Evolutionary conservation across 2,113 vertebrate species (phyloP).

Genomic region (Oophaga pumilio): DNA sequence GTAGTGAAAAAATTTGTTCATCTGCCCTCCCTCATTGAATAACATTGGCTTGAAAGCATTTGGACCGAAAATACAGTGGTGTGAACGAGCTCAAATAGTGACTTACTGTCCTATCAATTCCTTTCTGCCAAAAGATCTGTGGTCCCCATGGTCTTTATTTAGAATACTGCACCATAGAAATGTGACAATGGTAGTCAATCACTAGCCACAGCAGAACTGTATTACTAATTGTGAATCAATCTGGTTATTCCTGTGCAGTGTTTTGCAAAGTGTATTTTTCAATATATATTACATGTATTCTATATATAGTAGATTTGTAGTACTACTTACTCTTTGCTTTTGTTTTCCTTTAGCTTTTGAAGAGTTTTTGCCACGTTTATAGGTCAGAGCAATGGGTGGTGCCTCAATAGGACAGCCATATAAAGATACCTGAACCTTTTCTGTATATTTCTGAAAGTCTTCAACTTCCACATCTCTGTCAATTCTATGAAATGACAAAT

Average conservation of each 20-base stretch:
- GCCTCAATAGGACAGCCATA: constrained; percentile 87
- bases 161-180: no score
- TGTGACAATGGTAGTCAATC: no score
- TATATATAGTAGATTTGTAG: background rate
- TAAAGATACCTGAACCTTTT: constrained; percentile 85
- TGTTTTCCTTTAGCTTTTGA: constrained; percentile 75
- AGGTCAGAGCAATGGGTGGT: constrained; percentile 75
- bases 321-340: constrained; percentile 78
- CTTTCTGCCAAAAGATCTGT: no score
- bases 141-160: no score
- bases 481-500: constrained; percentile 70
- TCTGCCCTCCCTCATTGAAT: no score
- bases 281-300: no score
- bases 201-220: no score
- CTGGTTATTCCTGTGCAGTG: background rate
- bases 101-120: no score
- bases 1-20: no score
- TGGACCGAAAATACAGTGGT: no score
- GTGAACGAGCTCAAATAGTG: no score
- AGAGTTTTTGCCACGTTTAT: constrained; percentile 75
- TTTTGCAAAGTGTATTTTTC: background rate
- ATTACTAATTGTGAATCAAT: background rate
- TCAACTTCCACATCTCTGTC: constrained; percentile 92
- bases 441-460: constrained; percentile 90
- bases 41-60: no score